Conservation (phyloP, 2,888 invertebrate species). For the Callinectes sapidus region DNA sequence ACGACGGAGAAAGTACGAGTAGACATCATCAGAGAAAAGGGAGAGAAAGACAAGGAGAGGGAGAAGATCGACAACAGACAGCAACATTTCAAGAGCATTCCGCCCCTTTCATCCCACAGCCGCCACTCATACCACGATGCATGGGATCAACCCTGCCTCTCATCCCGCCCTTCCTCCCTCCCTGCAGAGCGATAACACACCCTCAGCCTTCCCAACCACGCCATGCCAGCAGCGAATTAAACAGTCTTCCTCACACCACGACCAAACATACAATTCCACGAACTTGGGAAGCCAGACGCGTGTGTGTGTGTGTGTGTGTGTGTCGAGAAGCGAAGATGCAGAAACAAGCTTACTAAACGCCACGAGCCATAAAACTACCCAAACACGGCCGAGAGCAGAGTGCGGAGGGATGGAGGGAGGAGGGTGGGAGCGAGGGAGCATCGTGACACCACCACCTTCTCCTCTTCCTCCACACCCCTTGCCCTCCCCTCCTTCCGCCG, state of each 20-base stretch:
- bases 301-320: constrained; percentile 17
- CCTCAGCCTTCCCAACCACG: constrained; percentile 3
- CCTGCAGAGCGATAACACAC: constrained; percentile 33
- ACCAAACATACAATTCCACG: constrained; percentile 17
- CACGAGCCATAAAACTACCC: not conserved
- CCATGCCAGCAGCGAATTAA: constrained; percentile 24
- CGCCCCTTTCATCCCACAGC: constrained; percentile 22
- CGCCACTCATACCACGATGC: constrained; percentile 16
- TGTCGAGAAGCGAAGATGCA: not conserved
- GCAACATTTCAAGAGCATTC: constrained; percentile 17
- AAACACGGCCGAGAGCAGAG: not conserved
- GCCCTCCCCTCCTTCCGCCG: not conserved
- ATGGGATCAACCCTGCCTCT: constrained; percentile 13
- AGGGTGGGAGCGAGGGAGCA: not conserved
- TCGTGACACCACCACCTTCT: not conserved
- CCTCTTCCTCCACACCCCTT: not conserved
- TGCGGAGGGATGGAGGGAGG: not conserved
- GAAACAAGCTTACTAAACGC: not conserved
- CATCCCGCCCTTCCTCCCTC: not conserved
- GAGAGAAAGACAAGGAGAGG: not conserved
- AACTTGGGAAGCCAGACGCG: not conserved
- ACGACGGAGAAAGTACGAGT: not conserved
- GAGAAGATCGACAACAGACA: not conserved
- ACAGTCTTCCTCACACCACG: not conserved
- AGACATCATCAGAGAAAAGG: not conserved